Conservation (phyloP, 2,888 invertebrate genomes). For the Apantesis nais region DNA sequence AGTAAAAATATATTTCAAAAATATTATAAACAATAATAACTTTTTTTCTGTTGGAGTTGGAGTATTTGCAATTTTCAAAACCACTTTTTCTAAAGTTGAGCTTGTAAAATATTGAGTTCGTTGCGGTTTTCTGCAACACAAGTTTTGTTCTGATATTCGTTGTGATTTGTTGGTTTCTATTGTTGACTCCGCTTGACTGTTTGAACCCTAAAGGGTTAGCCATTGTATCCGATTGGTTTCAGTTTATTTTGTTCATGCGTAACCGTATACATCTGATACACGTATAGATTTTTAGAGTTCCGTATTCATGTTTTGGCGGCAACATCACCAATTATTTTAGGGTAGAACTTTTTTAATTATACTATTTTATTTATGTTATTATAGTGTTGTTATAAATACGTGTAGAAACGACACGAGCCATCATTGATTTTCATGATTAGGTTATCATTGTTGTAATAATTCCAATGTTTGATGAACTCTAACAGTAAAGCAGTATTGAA, state of each 20-base stretch:
- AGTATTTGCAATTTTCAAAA: background rate
- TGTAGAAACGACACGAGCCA: too few species aligned
- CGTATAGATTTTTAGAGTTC: background rate
- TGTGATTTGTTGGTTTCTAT: slow-evolving; percentile 38
- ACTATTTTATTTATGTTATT: background rate
- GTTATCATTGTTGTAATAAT: background rate
- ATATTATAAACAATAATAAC: background rate
- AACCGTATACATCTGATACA: slow-evolving; percentile 1
- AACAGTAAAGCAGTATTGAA: too few species aligned
- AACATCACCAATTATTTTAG: background rate
- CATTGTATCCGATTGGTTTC: slow-evolving; percentile 11
- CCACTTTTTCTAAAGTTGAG: background rate
- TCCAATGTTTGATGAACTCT: too few species aligned
- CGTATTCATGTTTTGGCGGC: background rate
- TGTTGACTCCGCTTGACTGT: slow-evolving; percentile 14
- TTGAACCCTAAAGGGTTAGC: slow-evolving; percentile 12
- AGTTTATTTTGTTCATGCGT: slow-evolving; percentile 9
- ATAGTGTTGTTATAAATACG: background rate
- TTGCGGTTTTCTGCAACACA: slow-evolving; percentile 61
- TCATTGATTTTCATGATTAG: too few species aligned
- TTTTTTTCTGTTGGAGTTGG: background rate
- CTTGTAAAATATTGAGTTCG: slow-evolving; percentile 18
- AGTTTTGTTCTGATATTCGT: slow-evolving; percentile 51
- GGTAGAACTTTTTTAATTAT: background rate
- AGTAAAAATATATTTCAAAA: too few species aligned